A percentile compares a stretch with the other conserved stretches of the same genome.
These are phyloP conservation scores for Fistularia tabacaria DNA, from an alignment of 2,797 vertebrate genomes.

Conservation along the genomic window DNA sequence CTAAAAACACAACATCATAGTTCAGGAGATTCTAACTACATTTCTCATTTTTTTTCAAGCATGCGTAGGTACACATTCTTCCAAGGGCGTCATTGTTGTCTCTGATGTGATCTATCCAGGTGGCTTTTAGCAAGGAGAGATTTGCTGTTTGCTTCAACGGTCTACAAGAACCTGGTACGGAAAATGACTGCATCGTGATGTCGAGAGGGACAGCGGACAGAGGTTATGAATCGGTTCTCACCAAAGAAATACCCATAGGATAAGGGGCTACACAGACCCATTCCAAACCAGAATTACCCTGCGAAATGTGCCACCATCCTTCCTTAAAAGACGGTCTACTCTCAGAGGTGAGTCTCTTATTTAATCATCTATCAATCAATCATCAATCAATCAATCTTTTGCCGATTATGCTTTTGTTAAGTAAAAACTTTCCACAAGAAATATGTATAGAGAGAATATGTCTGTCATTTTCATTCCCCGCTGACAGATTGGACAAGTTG, in stretches of 20 bases:
- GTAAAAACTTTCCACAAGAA: too few relatives aligned
- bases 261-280: conserved; percentile 43
- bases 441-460: too few relatives aligned
- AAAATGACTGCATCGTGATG: conserved; percentile 50
- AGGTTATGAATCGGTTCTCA: conserved; percentile 16
- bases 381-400: neutral
- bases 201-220: conserved; percentile 45
- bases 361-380: neutral
- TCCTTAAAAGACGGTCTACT: conserved; percentile 33
- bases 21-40: too few relatives aligned
- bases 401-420: neutral
- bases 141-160: conserved; percentile 46
- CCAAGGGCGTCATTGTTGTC: too few relatives aligned
- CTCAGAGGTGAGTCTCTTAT: conserved; percentile 18
- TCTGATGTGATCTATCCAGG: too few relatives aligned
- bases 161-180: conserved; percentile 4
- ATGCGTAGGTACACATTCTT: too few relatives aligned
- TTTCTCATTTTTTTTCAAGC: neutral
- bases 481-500: conserved; percentile 44
- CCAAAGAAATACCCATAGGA: conserved; percentile 34
- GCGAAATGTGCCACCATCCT: conserved; percentile 52
- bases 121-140: conserved; percentile 21
- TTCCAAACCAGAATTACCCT: conserved; percentile 33
- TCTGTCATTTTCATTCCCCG: too few relatives aligned
- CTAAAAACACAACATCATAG: too few relatives aligned